phyloP scores from a whole-genome alignment of 1,140 invertebrate genomes.

The Popillia japonica region DNA sequence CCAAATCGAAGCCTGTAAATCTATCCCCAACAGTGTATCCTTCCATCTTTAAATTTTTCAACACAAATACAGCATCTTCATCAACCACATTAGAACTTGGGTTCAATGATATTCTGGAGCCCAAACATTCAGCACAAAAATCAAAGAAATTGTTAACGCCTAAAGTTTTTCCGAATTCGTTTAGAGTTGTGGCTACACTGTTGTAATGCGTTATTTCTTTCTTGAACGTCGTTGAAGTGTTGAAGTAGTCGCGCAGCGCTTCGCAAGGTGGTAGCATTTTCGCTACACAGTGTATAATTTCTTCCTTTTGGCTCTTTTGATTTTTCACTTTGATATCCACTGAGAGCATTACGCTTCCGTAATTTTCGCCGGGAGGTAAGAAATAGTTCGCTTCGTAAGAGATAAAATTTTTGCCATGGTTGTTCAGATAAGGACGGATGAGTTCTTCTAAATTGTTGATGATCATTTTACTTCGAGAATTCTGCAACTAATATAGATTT shows the following conservation, averaged over 20 bases:
- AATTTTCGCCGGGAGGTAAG: slow-evolving; percentile 65
- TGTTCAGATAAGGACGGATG: slow-evolving; percentile 3
- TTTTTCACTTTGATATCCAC: slow-evolving; percentile 52
- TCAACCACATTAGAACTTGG: slow-evolving; percentile 45
- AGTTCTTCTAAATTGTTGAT: slow-evolving; percentile 29
- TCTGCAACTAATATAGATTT: no score
- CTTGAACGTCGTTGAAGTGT: slow-evolving; percentile 63
- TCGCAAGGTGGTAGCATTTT: slow-evolving; percentile 66
- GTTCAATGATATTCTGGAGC: slow-evolving; percentile 50
- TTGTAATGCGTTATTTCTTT: slow-evolving; percentile 66
- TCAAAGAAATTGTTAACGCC: slow-evolving; percentile 50
- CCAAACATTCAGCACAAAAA: slow-evolving; percentile 46
- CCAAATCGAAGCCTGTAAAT: slow-evolving; percentile 56
- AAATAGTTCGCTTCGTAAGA: slow-evolving; percentile 2
- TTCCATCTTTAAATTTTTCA: slow-evolving; percentile 59
- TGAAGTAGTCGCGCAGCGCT: slow-evolving; percentile 64
- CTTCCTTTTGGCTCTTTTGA: slow-evolving; percentile 54
- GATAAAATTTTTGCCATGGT: neutral
- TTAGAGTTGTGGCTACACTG: slow-evolving; percentile 60
- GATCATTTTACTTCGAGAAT: neutral
- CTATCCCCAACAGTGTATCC: slow-evolving; percentile 55
- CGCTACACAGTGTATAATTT: slow-evolving; percentile 60
- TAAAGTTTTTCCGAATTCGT: slow-evolving; percentile 60
- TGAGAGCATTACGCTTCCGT: slow-evolving; percentile 65
- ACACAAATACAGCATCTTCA: slow-evolving; percentile 55